Evolutionary conservation across 2,888 invertebrate species (phyloP), one percentile per base, ranked within the genome.

Genomic region (Timema podura): DNA sequence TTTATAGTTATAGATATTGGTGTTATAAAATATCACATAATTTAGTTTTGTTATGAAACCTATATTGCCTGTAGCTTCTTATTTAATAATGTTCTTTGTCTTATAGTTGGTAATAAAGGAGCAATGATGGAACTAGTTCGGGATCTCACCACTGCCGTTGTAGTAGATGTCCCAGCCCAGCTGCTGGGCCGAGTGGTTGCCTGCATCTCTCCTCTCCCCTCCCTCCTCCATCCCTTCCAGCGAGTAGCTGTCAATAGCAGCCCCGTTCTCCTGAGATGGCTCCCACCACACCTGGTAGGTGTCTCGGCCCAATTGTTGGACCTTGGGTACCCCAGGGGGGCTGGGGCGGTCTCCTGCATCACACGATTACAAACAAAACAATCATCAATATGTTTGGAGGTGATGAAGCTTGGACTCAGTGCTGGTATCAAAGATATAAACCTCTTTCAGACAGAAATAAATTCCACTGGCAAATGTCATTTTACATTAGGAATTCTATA

Each of bases 231-330:
- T 69, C 0, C 91, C 92, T 83, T 95, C 93, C 30, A 96, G 83
- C 54, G 88, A 86, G 80, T 96, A 96, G 68, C 86, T 81, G 10
- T 85, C 83, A 8, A 94, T 85, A n/a, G 87, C 83, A 0, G 91
- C 90, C 0, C 95, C 95, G 77, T 93, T 91, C 13, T 89, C 87
- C 73, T 86, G 86, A 0, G 95, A 90, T 10, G 91, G 87, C 61
- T 88, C 84, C 96, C 96, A 96, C 77, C 87, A 88, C 0, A 95
- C 88, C 77, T 92, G 90, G 76, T 91, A 89, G 44, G 91, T 85
- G 44, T 89, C 88, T 44, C 88, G 88, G 44, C 89, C 88, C 11
- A 93, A 85, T 70, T 89, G 89, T 71, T 90, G 88, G n/a, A 93
- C 86, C 11, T 85, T 83, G 0, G 95, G 91, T 6, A 85, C 84